Base-by-base conservation (phyloP, 2,797 vertebrate species). In the Darevskia nairensis region DNA sequence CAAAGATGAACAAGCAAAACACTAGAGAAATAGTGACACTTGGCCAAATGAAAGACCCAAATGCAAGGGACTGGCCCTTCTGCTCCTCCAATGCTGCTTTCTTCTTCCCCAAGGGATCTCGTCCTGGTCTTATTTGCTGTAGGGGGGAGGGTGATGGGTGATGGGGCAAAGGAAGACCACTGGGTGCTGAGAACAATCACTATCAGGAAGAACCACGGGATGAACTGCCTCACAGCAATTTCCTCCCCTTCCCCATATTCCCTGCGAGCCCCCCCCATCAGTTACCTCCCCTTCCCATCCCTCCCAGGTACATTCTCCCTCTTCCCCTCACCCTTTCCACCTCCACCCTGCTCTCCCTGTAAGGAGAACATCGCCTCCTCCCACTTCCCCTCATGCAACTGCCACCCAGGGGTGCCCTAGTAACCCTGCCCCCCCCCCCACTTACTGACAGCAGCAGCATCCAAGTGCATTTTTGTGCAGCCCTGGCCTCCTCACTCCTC, bases 381-480 rank as follows among this genome's bases (percentile, higher is more conserved):
- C 80, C 75, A 7, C 35, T 41, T 90, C 89, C 78, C 64, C 50
- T 50, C 50, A 50, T 50, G 11, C 50, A 75, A 64, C 81, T 23
- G 68, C 25, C 11, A 3, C 29, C 21, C n/a, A 3, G 8, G 82
- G 88, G 84, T 80, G 88, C 87, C 44, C 85, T 21, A 5, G 29
- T 25, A 27, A 13, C 32, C 74, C 3, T 6, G 15, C 23, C 15
- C n/a, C 72, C 3, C 3, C 46, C 11, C 50, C 50, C 50, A 99
- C 99, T 99, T 98, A 99, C 99, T 99, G 98, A 98, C 98, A 98
- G 98, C 98, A 96, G 98, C 98, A 90, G 98, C 99, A 99, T 99
- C 98, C 98, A 98, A 99, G 98, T 99, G 98, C 98, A 99, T 99
- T 99, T 99, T 99, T 97, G 98, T 97, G 97, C 98, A 97, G 98